These are phyloP conservation scores for Miniopterus natalensis DNA, from an alignment of 2,113 vertebrate genomes.

Conservation along the genomic window DNA sequence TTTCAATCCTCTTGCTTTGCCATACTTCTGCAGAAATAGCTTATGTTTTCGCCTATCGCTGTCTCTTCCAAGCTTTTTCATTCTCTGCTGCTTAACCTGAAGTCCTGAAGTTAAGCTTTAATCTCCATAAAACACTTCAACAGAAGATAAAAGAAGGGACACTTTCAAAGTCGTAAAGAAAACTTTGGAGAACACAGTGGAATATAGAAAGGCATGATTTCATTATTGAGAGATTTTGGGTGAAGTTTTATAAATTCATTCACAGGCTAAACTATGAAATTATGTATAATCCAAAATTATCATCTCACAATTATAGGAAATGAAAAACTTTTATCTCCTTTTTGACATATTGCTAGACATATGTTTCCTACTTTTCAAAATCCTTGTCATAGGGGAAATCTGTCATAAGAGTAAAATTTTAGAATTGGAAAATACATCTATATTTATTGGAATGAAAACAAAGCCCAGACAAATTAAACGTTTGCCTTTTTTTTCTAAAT, in stretches of 20 bases:
- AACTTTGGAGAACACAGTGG: slow-evolving; percentile 52
- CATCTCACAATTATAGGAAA: background rate
- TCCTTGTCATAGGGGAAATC: slow-evolving; percentile 8
- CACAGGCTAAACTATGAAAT: slow-evolving; percentile 4
- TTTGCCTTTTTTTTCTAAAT: slow-evolving; percentile 38
- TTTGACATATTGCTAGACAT: slow-evolving; percentile 25
- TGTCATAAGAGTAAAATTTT: slow-evolving; percentile 19
- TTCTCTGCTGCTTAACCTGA: slow-evolving; percentile 50
- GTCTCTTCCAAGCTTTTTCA: slow-evolving; percentile 55
- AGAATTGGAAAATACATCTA: background rate
- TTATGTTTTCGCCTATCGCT: slow-evolving; percentile 63
- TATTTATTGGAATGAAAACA: slow-evolving; percentile 43
- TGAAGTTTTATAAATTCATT: slow-evolving; percentile 40
- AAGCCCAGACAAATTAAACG: background rate
- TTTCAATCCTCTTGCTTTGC: slow-evolving; percentile 51
- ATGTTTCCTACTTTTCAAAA: slow-evolving; percentile 42
- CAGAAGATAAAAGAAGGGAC: background rate
- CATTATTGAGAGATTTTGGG: slow-evolving; percentile 26
- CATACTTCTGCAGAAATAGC: slow-evolving; percentile 37
- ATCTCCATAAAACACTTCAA: slow-evolving; percentile 66
- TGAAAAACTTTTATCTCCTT: slow-evolving; percentile 24
- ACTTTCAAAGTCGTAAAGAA: slow-evolving; percentile 16
- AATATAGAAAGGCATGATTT: slow-evolving; percentile 43
- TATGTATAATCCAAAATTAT: slow-evolving; percentile 44
- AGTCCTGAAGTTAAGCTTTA: slow-evolving; percentile 73